These are phyloP conservation scores for Temnothorax ravouxi DNA, from an alignment of 2,888 invertebrate genomes.

Conservation along the genomic window DNA sequence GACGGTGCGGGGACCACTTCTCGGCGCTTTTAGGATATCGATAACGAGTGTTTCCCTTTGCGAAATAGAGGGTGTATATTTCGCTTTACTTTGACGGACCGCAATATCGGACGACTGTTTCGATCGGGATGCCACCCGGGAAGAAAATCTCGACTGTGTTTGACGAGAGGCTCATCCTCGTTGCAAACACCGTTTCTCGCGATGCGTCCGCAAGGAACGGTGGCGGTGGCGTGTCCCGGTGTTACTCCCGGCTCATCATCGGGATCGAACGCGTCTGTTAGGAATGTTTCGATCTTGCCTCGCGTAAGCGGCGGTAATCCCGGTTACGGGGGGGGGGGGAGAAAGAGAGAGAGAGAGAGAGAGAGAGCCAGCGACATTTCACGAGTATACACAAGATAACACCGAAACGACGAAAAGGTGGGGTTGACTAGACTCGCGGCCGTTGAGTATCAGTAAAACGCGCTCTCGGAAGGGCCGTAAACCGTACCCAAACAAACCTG, in stretches of 20 bases:
- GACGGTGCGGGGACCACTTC: background rate
- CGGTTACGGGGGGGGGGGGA: slow-evolving; percentile 6
- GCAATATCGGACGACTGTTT: slow-evolving; percentile 80
- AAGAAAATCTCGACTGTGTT: slow-evolving; percentile 74
- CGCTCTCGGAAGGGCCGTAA: slow-evolving; percentile 72
- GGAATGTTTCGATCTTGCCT: slow-evolving; percentile 44
- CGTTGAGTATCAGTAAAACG: slow-evolving; percentile 74
- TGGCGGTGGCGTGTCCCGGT: background rate
- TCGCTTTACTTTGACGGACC: slow-evolving; percentile 60
- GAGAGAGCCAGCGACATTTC: slow-evolving; percentile 41
- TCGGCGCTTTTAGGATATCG: background rate
- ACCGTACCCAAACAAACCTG: slow-evolving; percentile 79
- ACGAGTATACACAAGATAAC: slow-evolving; percentile 73
- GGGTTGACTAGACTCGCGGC: slow-evolving; percentile 10
- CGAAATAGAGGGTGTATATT: slow-evolving; percentile 2
- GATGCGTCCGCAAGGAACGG: slow-evolving; percentile 8
- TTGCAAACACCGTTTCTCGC: slow-evolving; percentile 76
- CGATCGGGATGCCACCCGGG: slow-evolving; percentile 34
- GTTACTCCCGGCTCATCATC: slow-evolving; percentile 15
- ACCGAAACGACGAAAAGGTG: slow-evolving; percentile 18
- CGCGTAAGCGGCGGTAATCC: slow-evolving; percentile 42
- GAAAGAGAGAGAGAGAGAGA: too few species aligned
- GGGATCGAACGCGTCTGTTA: slow-evolving; percentile 36
- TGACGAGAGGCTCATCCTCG: slow-evolving; percentile 79
- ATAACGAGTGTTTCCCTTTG: background rate